These are phyloP conservation scores for Ectobius pallidus DNA, from an alignment of 2,888 invertebrate species.

Conservation along the genomic window DNA sequence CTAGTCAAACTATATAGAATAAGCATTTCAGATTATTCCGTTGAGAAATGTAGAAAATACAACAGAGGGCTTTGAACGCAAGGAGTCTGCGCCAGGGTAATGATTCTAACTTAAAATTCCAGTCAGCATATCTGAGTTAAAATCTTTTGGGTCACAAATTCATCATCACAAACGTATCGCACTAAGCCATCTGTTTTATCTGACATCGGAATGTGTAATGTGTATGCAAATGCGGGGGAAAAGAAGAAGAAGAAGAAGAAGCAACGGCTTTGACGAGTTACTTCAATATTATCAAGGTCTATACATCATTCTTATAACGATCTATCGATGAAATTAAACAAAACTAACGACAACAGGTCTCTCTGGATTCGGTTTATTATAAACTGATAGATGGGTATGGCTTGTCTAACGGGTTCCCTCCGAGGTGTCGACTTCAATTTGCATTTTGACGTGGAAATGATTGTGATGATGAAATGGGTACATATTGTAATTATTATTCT, in stretches of 20 bases:
- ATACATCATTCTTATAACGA: not conserved
- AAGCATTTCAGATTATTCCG: no score
- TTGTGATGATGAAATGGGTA: slow-evolving; percentile 23
- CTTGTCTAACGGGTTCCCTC: slow-evolving; percentile 21
- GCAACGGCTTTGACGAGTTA: no score
- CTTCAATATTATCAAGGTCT: not conserved
- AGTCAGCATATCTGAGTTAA: no score
- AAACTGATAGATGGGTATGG: slow-evolving; percentile 7
- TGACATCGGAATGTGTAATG: not conserved
- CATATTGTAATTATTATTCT: slow-evolving; percentile 1
- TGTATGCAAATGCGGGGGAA: not conserved
- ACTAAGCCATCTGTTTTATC: no score
- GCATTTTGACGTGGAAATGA: slow-evolving; percentile 31
- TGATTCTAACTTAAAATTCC: no score
- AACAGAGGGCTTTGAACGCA: no score
- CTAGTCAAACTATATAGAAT: no score
- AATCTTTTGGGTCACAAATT: no score
- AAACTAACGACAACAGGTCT: slow-evolving; percentile 6
- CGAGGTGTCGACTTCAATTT: slow-evolving; percentile 30
- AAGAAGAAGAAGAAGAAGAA: not conserved
- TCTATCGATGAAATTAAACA: not conserved
- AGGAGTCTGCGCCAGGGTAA: no score
- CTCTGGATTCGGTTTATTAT: not conserved
- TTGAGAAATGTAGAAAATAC: no score
- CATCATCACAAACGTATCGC: no score